Base-by-base conservation (phyloP, 2,797 vertebrate genomes). In the Aldrovandia affinis region DNA sequence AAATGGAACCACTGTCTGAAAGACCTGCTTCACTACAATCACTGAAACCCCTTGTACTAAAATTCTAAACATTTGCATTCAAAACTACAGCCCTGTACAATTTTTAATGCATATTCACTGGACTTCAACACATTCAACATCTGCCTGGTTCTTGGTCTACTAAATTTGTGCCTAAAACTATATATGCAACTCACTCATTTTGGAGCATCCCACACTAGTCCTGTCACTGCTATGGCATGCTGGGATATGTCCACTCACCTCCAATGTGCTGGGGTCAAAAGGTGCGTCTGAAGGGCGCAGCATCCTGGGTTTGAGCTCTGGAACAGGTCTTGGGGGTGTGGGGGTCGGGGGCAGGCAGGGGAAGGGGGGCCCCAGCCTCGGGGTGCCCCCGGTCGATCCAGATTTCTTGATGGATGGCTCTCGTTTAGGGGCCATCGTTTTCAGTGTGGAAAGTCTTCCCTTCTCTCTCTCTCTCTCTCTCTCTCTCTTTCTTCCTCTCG, bases 201-300 rank as follows among this genome's bases (percentile, higher is more conserved):
- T 3, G 6, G 73, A 77, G 25, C 73, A 47, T 77, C 73, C 42
- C 73, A 77, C 39, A 77, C 39, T 77, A 25, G 68, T 14, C 33
- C 15, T 39, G 9, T 77, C 73, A 47, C 42, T 77, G 25, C 73
- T 44, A 28, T 47, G 33, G 36, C 75, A 33, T 47, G 25, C 44
- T 68, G 25, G 12, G 84, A 20, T 75, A 28, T 20, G 1, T 8
- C 57, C 55, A 92, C 95, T 93, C 87, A 96, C 95, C 95, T 96
- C 95, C 88, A 96, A 90, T 84, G 93, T 94, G 88, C 92, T 95
- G 84, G 95, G 95, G 86, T 96, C 95, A 92, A 95, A 95, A 0
- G 94, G 94, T 42, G 88, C 90, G 84, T 95, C 94, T 0, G 93
- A 94, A 36, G 94, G 94, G 78, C 92, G 95, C 83, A 95, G 90